Evolutionary conservation across 1,140 invertebrate genomes (phyloP).

Genomic region (Drosophila persimilis): DNA sequence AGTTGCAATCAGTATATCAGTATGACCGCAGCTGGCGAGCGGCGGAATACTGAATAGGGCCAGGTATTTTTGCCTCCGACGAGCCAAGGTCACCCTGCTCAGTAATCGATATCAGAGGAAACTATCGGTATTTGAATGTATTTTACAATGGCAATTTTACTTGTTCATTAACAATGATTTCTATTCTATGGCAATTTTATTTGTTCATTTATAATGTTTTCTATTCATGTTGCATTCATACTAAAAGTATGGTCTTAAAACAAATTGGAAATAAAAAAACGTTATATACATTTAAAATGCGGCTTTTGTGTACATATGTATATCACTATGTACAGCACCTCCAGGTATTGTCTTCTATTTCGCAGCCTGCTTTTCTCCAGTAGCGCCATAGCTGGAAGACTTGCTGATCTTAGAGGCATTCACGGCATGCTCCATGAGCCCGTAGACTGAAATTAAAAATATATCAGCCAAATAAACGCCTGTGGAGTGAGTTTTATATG

Average conservation of each 20-base stretch:
- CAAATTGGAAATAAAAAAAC: too few relatives aligned
- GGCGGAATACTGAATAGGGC: constrained; percentile 29
- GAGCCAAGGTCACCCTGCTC: too few relatives aligned
- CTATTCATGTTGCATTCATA: not conserved
- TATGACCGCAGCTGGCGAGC: constrained; percentile 31
- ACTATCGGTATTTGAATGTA: not conserved
- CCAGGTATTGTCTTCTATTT: constrained; percentile 14
- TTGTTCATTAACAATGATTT: not conserved
- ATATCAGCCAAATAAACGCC: not conserved
- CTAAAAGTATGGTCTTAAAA: too few relatives aligned
- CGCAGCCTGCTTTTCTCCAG: not conserved
- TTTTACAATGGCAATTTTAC: not conserved
- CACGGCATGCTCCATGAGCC: constrained; percentile 90
- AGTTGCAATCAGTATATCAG: constrained; percentile 42
- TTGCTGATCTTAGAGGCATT: constrained; percentile 93
- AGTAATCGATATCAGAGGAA: too few relatives aligned
- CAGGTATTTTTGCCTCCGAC: not conserved
- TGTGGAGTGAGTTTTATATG: constrained; percentile 68
- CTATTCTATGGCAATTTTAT: too few relatives aligned
- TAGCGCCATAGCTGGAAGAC: constrained; percentile 88
- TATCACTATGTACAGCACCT: too few relatives aligned
- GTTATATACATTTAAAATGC: not conserved
- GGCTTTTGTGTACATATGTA: too few relatives aligned
- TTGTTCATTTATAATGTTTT: not conserved
- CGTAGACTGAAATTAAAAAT: constrained; percentile 87